These are phyloP conservation scores for Peromyscus aztecus DNA, from an alignment of 2,797 vertebrate species.

Conservation along the genomic window DNA sequence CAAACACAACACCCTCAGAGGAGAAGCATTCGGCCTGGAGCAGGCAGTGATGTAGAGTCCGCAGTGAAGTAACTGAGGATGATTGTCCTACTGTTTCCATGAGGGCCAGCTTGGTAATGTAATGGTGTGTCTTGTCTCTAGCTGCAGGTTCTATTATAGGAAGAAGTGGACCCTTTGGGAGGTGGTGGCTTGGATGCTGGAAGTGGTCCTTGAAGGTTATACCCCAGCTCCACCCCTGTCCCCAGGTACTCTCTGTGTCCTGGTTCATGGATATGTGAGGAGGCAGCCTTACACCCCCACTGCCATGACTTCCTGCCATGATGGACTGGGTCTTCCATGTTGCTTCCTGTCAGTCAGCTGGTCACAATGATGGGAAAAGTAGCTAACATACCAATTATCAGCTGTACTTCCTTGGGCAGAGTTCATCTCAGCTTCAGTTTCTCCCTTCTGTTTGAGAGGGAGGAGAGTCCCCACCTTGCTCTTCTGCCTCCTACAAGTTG, in stretches of 20 bases:
- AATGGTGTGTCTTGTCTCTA: background rate
- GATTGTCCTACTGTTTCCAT: background rate
- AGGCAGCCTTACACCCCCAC: background rate
- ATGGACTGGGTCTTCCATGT: background rate
- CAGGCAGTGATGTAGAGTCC: background rate
- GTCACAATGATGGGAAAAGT: background rate
- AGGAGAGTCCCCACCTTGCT: background rate
- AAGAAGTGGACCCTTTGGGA: background rate
- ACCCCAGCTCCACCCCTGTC: background rate
- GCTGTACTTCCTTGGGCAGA: background rate
- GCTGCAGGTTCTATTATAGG: background rate
- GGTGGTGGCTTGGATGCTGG: background rate
- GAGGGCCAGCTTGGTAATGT: background rate
- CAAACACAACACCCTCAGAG: background rate
- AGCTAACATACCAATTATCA: background rate
- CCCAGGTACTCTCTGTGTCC: background rate
- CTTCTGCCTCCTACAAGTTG: background rate
- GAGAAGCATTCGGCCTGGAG: background rate
- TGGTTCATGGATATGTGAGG: too few species aligned
- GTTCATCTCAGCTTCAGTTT: background rate
- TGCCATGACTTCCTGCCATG: background rate
- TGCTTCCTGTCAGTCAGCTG: background rate
- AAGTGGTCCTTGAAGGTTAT: background rate
- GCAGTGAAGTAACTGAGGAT: background rate
- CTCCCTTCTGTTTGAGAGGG: background rate